Conservation (phyloP, 2,888 invertebrate genomes). For the Cylindroiulus punctatus region DNA sequence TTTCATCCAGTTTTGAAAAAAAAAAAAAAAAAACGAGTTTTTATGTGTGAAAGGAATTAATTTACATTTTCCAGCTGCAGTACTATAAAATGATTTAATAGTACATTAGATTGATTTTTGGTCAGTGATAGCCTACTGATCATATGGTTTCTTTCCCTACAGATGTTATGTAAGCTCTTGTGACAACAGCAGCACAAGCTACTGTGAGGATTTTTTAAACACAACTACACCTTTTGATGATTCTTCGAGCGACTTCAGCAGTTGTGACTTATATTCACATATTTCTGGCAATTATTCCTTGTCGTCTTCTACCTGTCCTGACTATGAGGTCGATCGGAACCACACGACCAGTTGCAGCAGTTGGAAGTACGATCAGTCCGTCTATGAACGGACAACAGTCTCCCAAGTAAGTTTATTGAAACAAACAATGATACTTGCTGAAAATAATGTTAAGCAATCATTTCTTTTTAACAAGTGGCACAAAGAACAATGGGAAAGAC, state of each 20-base stretch:
- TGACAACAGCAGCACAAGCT: slow-evolving; percentile 36
- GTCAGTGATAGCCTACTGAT: too few species aligned
- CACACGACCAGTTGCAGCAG: slow-evolving; percentile 32
- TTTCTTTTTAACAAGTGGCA: neutral
- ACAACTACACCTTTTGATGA: slow-evolving; percentile 43
- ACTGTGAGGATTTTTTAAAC: slow-evolving; percentile 54
- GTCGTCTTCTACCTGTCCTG: neutral
- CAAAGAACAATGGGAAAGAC: too few species aligned
- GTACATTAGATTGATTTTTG: too few species aligned
- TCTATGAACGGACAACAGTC: slow-evolving; percentile 36
- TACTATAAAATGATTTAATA: too few species aligned
- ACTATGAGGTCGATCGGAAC: slow-evolving; percentile 31
- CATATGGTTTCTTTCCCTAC: neutral
- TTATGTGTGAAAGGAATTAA: too few species aligned
- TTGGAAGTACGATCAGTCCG: slow-evolving; percentile 50
- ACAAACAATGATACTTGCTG: neutral
- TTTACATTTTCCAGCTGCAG: too few species aligned
- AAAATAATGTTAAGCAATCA: too few species aligned
- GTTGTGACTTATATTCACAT: neutral
- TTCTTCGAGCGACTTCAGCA: neutral
- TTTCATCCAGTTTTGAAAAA: too few species aligned
- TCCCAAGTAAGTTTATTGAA: slow-evolving; percentile 1
- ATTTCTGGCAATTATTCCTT: neutral
- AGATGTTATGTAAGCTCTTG: slow-evolving; percentile 49
- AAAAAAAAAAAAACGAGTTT: too few species aligned